A percentile compares a stretch with the other conserved stretches of the same genome.
These are phyloP conservation scores for Jaculus jaculus DNA, from an alignment of 2,113 vertebrate genomes.

Conservation along the genomic window DNA sequence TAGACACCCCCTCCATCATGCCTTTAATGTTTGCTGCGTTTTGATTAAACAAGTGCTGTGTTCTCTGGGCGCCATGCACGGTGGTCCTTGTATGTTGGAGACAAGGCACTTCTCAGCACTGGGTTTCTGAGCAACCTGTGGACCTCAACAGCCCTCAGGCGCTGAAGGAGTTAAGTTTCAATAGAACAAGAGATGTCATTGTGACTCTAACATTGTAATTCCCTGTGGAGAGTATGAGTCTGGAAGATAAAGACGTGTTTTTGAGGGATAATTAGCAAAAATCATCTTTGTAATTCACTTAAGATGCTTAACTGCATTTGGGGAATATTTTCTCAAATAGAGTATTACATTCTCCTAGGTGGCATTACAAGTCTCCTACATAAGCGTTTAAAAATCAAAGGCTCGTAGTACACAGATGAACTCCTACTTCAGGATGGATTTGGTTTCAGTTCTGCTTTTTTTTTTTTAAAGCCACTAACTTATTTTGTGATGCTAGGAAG, in stretches of 20 bases:
- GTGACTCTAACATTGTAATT: conserved; percentile 41
- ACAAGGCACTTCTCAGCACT: conserved; percentile 3
- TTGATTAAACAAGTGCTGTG: conserved; percentile 11
- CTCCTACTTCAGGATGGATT: neutral
- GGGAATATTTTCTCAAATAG: conserved; percentile 19
- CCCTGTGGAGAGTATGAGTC: neutral
- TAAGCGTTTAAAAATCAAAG: neutral
- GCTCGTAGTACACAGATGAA: neutral
- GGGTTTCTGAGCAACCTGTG: conserved; percentile 49
- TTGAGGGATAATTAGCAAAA: conserved; percentile 62
- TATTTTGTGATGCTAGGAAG: neutral
- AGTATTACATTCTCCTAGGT: neutral
- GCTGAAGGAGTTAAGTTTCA: conserved; percentile 63
- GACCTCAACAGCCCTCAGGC: neutral
- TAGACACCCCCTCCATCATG: neutral
- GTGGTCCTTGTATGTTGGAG: neutral
- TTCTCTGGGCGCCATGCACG: neutral
- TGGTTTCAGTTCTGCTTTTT: neutral
- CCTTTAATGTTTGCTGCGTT: conserved; percentile 41
- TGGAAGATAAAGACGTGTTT: conserved; percentile 43
- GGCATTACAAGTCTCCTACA: neutral
- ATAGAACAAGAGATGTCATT: conserved; percentile 57
- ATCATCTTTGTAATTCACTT: conserved; percentile 39
- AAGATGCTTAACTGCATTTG: neutral
- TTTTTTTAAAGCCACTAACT: neutral